Percentiles rank a stretch among this genome's conserved stretches.
phyloP scores from a whole-genome alignment of 2,113 vertebrate species.

The Leucosticte australis region DNA sequence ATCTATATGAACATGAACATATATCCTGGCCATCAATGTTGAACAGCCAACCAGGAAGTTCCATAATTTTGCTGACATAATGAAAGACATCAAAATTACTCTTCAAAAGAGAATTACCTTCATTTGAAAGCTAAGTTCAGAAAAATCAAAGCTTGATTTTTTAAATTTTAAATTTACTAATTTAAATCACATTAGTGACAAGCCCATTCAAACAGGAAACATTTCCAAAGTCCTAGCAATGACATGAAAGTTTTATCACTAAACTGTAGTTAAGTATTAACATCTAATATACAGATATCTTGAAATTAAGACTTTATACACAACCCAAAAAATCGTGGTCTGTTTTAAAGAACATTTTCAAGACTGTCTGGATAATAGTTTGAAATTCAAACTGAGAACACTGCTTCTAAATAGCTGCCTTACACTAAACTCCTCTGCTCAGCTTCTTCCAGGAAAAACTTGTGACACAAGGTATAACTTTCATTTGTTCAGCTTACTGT shows the following conservation, averaged over 20 bases:
- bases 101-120: neutral
- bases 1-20: neutral
- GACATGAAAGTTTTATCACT: neutral
- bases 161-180: neutral
- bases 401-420: neutral
- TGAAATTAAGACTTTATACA: neutral
- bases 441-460: neutral
- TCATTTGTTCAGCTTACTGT: constrained; percentile 37
- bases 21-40: neutral
- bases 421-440: neutral
- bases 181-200: neutral
- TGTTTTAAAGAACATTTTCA: neutral
- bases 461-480: neutral
- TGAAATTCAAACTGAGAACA: neutral
- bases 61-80: neutral
- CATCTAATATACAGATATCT: neutral
- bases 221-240: neutral
- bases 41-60: neutral
- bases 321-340: neutral
- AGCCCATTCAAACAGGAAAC: neutral
- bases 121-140: neutral
- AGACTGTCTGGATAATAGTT: neutral
- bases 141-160: neutral
- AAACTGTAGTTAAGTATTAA: neutral
- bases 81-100: neutral